Base-by-base conservation (phyloP, 2,113 vertebrate species). In the Eulemur macaco region DNA sequence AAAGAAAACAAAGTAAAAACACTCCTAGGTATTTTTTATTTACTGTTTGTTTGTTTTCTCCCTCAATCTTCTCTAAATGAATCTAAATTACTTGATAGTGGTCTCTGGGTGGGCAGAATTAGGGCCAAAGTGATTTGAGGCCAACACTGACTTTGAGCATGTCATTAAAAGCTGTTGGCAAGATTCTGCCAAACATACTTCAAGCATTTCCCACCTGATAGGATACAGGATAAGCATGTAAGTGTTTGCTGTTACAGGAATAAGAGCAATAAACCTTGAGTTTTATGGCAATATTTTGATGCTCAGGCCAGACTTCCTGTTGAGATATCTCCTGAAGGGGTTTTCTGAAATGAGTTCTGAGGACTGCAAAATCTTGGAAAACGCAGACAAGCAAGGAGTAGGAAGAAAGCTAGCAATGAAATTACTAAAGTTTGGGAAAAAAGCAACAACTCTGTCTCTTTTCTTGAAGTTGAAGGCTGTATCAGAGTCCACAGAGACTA, bases 291-390 rank as follows among this genome's bases (percentile, higher is more conserved):
- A 47, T 42, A 47, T 50, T 89, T 86, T 80, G 18, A 86, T 45
- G 8, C 18, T 45, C 0, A 52, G 21, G 39, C 4, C 14, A 93
- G 73, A 83, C 0, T 63, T 56, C 17, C 64, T 42, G 50, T 20
- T 25, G 66, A 20, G 10, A 18, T 89, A 27, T 68, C 60, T 94
- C 86, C 73, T 80, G 56, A 90, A 88, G 25, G n/a, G 7, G 8
- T 4, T 73, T 89, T 82, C 45, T 63, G 34, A 94, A 96, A 84
- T 69, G 56, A 83, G 11, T 94, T 88, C 91, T 39, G 23, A 78
- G 21, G 18, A 95, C 21, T 78, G 23, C 21, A 94, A 68, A 56
- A 54, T 68, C 18, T 37, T 91, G 13, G 25, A 78, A 42, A 8
- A n/a, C 9, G 0, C 3, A 94, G 50, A 89, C 31, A 31, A 68